phyloP scores from a whole-genome alignment of 2,113 vertebrate species.

The Gallinago media region DNA sequence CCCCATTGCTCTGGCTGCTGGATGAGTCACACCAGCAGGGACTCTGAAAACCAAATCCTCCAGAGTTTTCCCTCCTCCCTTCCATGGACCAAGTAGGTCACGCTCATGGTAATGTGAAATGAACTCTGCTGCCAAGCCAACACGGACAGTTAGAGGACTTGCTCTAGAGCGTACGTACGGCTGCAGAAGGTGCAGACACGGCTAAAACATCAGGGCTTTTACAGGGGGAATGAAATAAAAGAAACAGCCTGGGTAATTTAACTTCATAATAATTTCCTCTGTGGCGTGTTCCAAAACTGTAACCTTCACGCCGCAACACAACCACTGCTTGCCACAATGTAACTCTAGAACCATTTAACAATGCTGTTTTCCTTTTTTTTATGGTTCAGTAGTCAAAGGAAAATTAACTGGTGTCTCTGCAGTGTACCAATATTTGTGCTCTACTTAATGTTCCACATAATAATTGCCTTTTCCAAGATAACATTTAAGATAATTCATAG shows the following conservation, averaged over 20 bases:
- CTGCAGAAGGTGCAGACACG: neutral
- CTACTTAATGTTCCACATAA: slow-evolving; percentile 4
- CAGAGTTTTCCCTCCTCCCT: neutral
- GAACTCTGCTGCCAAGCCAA: neutral
- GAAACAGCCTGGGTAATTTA: neutral
- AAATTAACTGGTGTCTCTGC: slow-evolving; percentile 20
- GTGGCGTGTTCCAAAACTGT: neutral
- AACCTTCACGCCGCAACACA: neutral
- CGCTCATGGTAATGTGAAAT: neutral
- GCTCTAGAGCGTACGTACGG: neutral
- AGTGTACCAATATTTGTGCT: slow-evolving; percentile 24
- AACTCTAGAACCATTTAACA: neutral
- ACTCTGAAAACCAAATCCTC: neutral
- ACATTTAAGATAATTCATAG: slow-evolving; percentile 28
- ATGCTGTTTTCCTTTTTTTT: neutral
- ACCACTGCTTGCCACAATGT: neutral
- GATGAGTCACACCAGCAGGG: neutral
- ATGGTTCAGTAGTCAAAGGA: slow-evolving; percentile 19
- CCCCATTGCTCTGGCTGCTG: neutral
- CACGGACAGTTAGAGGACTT: neutral
- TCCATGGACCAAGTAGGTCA: neutral
- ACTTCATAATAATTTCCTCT: neutral
- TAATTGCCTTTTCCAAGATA: slow-evolving; percentile 43
- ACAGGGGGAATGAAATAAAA: neutral
- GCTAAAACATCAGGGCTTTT: neutral